A percentile compares a stretch with the other conserved stretches of the same genome.
phyloP scores from a whole-genome alignment of 1,140 invertebrate species.

The Piezodorus guildinii region DNA sequence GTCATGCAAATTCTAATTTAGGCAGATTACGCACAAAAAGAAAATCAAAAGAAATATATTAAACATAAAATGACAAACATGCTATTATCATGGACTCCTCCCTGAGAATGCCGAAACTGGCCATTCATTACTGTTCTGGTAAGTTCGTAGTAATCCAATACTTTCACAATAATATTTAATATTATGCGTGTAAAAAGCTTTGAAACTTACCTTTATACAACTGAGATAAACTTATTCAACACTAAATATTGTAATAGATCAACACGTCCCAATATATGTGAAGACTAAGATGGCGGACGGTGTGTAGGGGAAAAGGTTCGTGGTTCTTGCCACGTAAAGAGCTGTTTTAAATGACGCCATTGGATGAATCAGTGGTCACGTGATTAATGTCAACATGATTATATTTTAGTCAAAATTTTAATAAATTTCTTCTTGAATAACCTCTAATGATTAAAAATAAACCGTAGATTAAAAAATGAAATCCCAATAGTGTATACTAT shows the following conservation, averaged over 20 bases:
- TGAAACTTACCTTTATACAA: slow-evolving; percentile 14
- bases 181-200: neutral
- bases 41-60: neutral
- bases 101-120: slow-evolving; percentile 13
- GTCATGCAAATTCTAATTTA: no score
- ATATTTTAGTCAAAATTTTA: neutral
- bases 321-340: slow-evolving; percentile 27
- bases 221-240: slow-evolving; percentile 10
- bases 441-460: no score
- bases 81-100: slow-evolving; percentile 21
- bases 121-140: neutral
- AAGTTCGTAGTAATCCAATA: neutral
- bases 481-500: no score
- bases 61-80: slow-evolving; percentile 7
- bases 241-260: slow-evolving; percentile 1
- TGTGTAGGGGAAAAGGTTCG: slow-evolving; percentile 15
- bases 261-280: slow-evolving; percentile 15
- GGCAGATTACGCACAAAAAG: neutral
- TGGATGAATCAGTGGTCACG: slow-evolving; percentile 22
- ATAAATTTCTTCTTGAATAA: no score
- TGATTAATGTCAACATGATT: slow-evolving; percentile 12
- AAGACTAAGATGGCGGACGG: slow-evolving; percentile 24
- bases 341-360: slow-evolving; percentile 23
- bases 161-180: neutral
- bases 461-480: no score